Evolutionary conservation across 1,140 invertebrate species (phyloP), one percentile per base, ranked within the genome.

Genomic region (Teleopsis dalmanni): DNA sequence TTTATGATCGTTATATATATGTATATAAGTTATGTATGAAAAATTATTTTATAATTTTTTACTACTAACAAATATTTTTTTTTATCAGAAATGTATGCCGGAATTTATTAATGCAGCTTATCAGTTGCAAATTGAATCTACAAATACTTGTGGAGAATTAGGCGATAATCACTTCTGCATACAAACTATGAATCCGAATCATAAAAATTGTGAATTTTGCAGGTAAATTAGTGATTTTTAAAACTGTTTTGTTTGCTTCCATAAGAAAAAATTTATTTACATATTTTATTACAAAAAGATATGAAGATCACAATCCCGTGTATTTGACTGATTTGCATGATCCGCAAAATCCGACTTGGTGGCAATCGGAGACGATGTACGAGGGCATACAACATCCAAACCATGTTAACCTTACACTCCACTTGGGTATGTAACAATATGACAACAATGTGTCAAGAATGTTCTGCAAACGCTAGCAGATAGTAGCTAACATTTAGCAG

Each of bases 301-400:
- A 56, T 18, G 48, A 54, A 1, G 63, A 68, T 55, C 63, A 71
- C 47, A 58, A 55, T 53, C 57, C 68, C 14, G 52, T 58, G n/a
- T 93, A 80, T 65, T 75, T 98, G 40, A 97, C 93, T 0, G 96
- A 99, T 72, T 80, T 90, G 58, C 89, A 95, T 55, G 81, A 84
- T 57, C 85, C 85, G 51, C 82, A 87, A 51, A 89, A 93, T 63
- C 83, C 84, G 52, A 97, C 96, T 0, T 98, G 93, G 92, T 99
- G 96, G 95, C 95, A 98, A 65, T 96, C 92, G 3, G 90, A 96
- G 60, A 98, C 96, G 0, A 96, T 99, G 91, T 81, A 81, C 53
- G 91, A 98, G 57, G 85, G 82, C 13, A 85, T 96, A 14, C 88
- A 95, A 65, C 88, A 85, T 66, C 89, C 92, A 0, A 87, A 85